A percentile compares a stretch with the other conserved stretches of the same genome.
Evolutionary conservation across 2,888 invertebrate genomes (phyloP).

Genomic region (Cheilosia impressa): DNA sequence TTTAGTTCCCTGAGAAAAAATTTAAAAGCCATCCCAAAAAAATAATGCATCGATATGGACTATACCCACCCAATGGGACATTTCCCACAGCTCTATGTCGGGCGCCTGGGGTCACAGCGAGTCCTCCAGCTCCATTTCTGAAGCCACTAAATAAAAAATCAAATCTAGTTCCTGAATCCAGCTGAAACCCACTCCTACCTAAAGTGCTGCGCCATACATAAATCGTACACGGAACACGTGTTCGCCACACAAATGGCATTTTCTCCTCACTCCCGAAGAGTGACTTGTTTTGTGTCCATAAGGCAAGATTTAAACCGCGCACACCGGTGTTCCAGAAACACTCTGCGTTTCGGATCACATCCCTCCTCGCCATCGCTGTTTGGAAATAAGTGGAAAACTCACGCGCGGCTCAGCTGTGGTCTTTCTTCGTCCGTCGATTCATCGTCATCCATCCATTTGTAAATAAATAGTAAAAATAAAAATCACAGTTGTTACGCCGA

Average conservation of each 20-base stretch:
- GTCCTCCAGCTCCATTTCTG: neutral
- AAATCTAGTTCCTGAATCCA: conserved; percentile 5
- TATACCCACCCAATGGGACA: neutral
- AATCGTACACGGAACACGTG: conserved; percentile 61
- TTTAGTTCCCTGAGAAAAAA: no score
- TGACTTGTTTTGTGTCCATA: conserved; percentile 51
- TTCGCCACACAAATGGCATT: conserved; percentile 62
- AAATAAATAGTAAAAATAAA: conserved; percentile 44
- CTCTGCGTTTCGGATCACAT: conserved; percentile 26
- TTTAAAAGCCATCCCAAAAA: no score
- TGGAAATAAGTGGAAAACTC: conserved; percentile 8
- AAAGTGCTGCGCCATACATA: conserved; percentile 25
- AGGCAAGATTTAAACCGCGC: conserved; percentile 45
- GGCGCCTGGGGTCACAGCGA: neutral
- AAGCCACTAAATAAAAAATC: conserved; percentile 2
- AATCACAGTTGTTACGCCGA: conserved; percentile 48
- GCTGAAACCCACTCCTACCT: conserved; percentile 50
- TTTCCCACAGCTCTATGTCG: neutral
- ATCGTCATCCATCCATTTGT: conserved; percentile 60
- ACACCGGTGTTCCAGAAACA: conserved; percentile 64
- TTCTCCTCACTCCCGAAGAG: conserved; percentile 22
- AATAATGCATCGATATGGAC: no score
- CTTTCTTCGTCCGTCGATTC: conserved; percentile 49
- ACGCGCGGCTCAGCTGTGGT: conserved; percentile 60
- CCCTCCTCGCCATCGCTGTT: conserved; percentile 16